A percentile compares a stretch with the other conserved stretches of the same genome.
These are phyloP conservation scores for Drosophila lacicola DNA, from an alignment of 2,888 invertebrate genomes.

Conservation along the genomic window DNA sequence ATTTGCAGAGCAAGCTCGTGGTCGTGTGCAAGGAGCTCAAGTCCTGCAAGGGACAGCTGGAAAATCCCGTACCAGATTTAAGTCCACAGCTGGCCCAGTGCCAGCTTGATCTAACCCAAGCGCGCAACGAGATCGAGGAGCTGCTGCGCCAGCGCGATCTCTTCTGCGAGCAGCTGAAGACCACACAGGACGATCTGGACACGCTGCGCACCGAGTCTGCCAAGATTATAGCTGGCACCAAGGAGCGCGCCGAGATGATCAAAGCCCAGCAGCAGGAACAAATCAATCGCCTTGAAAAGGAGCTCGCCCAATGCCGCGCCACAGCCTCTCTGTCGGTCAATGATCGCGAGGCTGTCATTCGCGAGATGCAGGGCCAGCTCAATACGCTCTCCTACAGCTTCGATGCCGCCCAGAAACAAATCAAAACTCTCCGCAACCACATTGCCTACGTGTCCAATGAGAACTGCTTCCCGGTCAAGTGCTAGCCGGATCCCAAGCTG, in stretches of 20 bases:
- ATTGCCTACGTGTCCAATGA: conserved; percentile 84
- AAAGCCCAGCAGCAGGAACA: conserved; percentile 77
- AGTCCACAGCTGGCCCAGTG: conserved; percentile 74
- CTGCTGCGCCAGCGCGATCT: conserved; percentile 78
- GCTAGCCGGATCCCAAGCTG: conserved; percentile 43
- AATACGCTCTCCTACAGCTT: conserved; percentile 83
- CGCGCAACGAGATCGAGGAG: conserved; percentile 76
- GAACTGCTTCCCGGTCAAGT: conserved; percentile 83
- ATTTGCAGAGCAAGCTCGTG: conserved; percentile 80
- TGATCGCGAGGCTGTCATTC: conserved; percentile 84
- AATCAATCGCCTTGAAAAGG: conserved; percentile 83
- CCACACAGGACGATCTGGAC: conserved; percentile 82
- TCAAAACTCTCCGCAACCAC: conserved; percentile 84
- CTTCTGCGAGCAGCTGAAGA: conserved; percentile 81
- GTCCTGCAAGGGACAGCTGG: conserved; percentile 63
- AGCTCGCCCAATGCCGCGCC: conserved; percentile 84
- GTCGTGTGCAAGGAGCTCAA: conserved; percentile 83
- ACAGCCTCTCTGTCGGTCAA: conserved; percentile 82
- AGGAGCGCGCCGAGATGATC: conserved; percentile 81
- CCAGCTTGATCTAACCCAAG: conserved; percentile 73
- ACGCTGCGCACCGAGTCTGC: conserved; percentile 83
- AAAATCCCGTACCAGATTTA: conserved; percentile 63
- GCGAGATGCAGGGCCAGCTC: conserved; percentile 84
- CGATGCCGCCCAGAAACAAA: conserved; percentile 84
- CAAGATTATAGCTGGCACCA: conserved; percentile 83